These are phyloP conservation scores for Dinothrombium tinctorium DNA, from an alignment of 1,140 invertebrate species.

Conservation along the genomic window DNA sequence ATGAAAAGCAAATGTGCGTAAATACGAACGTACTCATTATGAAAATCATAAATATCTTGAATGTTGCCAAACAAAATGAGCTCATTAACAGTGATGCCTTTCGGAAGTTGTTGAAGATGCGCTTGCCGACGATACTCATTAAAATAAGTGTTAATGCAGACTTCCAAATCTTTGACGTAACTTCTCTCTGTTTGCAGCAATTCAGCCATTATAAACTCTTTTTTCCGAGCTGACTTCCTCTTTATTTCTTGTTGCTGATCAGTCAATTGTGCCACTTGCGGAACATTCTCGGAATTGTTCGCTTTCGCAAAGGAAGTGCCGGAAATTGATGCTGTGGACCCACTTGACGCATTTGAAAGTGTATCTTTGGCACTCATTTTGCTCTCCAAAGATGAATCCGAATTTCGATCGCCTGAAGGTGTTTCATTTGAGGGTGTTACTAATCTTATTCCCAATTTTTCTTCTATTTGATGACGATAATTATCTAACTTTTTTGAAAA, in stretches of 20 bases:
- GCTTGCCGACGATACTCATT: slow-evolving; percentile 41
- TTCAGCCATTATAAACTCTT: slow-evolving; percentile 98
- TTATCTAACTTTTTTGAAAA: slow-evolving; percentile 82
- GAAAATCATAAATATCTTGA: slow-evolving; percentile 90
- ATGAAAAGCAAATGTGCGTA: slow-evolving; percentile 1
- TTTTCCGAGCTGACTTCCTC: slow-evolving; percentile 61
- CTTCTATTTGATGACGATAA: slow-evolving; percentile 46
- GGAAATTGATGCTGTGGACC: not conserved
- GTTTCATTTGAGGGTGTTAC: slow-evolving; percentile 1
- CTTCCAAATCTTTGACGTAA: slow-evolving; percentile 92
- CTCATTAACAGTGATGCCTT: slow-evolving; percentile 51
- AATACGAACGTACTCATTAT: slow-evolving; percentile 39
- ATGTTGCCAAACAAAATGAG: slow-evolving; percentile 94
- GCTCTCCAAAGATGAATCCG: slow-evolving; percentile 9
- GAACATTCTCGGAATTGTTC: slow-evolving; percentile 19
- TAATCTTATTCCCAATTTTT: slow-evolving; percentile 38
- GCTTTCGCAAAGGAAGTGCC: not conserved
- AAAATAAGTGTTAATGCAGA: slow-evolving; percentile 73
- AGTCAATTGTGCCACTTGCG: slow-evolving; percentile 31
- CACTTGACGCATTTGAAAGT: not conserved
- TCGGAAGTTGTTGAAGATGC: slow-evolving; percentile 19
- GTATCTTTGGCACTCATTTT: slow-evolving; percentile 1
- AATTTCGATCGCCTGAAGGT: slow-evolving; percentile 5
- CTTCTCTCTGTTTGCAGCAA: slow-evolving; percentile 86
- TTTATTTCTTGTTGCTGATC: slow-evolving; percentile 82